Conservation (phyloP, 2,797 vertebrate genomes). For the Oreonectes daqikongensis region DNA sequence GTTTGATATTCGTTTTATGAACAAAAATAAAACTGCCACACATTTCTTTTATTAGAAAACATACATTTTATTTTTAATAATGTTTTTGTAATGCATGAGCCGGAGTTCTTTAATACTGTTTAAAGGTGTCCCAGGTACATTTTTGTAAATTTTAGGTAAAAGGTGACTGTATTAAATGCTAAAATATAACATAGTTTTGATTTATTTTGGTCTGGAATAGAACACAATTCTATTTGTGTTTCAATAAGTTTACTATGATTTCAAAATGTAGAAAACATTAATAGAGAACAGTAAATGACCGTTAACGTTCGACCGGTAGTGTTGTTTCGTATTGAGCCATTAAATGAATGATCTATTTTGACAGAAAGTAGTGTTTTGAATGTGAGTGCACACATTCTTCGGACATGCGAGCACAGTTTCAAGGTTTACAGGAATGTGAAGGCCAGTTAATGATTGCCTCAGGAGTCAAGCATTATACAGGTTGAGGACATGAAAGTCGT, state of each 20-base stretch:
- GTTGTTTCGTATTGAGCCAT: neutral
- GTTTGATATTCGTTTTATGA: too few species aligned
- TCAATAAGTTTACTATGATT: neutral
- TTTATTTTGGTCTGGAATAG: too few species aligned
- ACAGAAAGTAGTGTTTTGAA: constrained; percentile 11
- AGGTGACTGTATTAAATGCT: neutral
- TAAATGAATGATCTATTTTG: constrained; percentile 1
- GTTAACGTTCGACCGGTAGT: neutral
- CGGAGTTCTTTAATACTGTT: neutral
- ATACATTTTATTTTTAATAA: too few species aligned
- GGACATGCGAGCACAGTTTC: constrained; percentile 48
- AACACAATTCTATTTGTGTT: neutral
- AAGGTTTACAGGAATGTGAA: constrained; percentile 52
- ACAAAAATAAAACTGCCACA: too few species aligned
- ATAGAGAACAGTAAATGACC: neutral
- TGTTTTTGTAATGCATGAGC: too few species aligned
- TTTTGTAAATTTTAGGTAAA: neutral
- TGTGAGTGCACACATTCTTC: constrained; percentile 15
- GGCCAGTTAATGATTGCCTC: constrained; percentile 58
- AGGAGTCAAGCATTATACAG: constrained; percentile 39
- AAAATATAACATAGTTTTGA: neutral
- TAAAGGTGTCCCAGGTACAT: neutral
- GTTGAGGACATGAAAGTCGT: constrained; percentile 14
- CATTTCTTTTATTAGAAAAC: too few species aligned
- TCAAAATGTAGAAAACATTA: neutral